These are phyloP conservation scores for Ernsta delagoae DNA, from an alignment of 2,888 invertebrate genomes.

Conservation along the genomic window DNA sequence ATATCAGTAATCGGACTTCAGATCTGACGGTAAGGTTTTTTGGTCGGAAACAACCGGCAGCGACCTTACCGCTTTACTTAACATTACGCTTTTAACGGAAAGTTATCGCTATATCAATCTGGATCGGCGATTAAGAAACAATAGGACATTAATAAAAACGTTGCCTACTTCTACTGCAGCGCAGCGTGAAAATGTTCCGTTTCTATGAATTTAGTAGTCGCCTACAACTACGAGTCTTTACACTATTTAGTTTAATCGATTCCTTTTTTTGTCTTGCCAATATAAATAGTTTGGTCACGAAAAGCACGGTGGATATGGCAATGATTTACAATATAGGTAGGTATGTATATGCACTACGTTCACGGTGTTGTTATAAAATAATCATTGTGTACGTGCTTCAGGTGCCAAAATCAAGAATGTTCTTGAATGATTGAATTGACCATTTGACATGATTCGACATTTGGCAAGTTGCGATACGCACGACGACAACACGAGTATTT, in stretches of 20 bases:
- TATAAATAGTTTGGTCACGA: too few species aligned
- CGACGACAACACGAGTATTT: not conserved
- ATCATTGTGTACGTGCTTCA: constrained; percentile 16
- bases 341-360: not conserved
- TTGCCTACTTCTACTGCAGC: constrained; percentile 61
- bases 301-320: too few species aligned
- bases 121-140: constrained; percentile 77
- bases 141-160: constrained; percentile 78
- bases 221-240: not conserved
- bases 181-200: constrained; percentile 70
- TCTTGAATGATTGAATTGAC: constrained; percentile 17
- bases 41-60: constrained; percentile 62
- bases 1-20: constrained; percentile 66
- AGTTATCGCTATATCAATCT: constrained; percentile 76
- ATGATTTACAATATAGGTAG: not conserved
- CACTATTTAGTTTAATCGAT: not conserved
- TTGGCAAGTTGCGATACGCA: constrained; percentile 12
- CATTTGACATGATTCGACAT: constrained; percentile 26
- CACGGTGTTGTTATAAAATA: not conserved
- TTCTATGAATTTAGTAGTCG: constrained; percentile 53
- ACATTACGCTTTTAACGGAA: constrained; percentile 74
- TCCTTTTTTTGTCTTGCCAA: too few species aligned
- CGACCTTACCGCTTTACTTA: constrained; percentile 65
- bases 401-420: constrained; percentile 28
- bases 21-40: constrained; percentile 69